phyloP scores from a whole-genome alignment of 2,888 invertebrate genomes.

The Lepidocyrtoides sp. region DNA sequence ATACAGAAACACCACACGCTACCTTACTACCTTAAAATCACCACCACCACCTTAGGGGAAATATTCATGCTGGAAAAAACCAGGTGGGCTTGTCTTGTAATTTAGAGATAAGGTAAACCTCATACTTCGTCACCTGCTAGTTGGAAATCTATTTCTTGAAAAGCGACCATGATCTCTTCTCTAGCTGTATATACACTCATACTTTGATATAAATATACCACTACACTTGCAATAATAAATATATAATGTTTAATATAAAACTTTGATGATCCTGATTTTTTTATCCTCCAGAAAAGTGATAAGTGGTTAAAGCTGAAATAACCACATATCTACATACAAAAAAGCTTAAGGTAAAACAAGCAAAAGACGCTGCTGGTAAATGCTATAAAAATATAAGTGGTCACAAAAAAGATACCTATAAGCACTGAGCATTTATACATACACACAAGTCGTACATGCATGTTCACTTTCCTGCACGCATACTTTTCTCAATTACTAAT shows the following conservation, averaged over 20 bases:
- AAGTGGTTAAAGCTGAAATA: slow-evolving; percentile 40
- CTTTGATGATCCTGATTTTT: slow-evolving; percentile 55
- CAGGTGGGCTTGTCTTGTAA: slow-evolving; percentile 79
- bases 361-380: not conserved
- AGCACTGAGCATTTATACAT: not conserved
- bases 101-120: slow-evolving; percentile 71
- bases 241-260: slow-evolving; percentile 8
- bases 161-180: not conserved
- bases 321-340: no score
- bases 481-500: slow-evolving; percentile 63
- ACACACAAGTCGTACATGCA: slow-evolving; percentile 24
- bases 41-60: slow-evolving; percentile 62
- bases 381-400: not conserved
- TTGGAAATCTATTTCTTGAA: slow-evolving; percentile 21
- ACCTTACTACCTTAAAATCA: slow-evolving; percentile 17
- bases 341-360: slow-evolving; percentile 21
- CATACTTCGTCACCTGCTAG: slow-evolving; percentile 71
- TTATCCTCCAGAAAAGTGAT: slow-evolving; percentile 28
- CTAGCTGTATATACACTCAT: no score
- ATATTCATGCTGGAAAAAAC: slow-evolving; percentile 67
- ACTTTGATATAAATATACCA: not conserved
- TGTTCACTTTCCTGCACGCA: slow-evolving; percentile 30
- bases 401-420: not conserved
- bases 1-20: not conserved
- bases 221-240: no score